A percentile compares a stretch with the other conserved stretches of the same genome.
Conservation (phyloP, 2,113 vertebrate species). For the Elachura formosa region DNA sequence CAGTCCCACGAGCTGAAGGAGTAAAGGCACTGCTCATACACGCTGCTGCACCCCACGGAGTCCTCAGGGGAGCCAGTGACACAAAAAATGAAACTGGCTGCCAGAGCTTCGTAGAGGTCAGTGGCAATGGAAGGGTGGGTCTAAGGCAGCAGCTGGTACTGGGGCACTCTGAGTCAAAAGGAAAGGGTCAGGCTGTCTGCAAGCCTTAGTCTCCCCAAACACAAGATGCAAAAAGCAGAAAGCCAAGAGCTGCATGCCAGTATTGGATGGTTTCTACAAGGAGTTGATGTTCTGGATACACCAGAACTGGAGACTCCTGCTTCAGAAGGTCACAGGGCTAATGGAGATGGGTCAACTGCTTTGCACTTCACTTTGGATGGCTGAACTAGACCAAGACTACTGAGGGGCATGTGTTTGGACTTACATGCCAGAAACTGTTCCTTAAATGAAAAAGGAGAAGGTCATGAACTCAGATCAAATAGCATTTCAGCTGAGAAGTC, state of each 20-base stretch:
- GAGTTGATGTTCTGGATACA: not conserved
- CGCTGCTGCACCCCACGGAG: not conserved
- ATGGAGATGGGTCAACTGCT: not conserved
- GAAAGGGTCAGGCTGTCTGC: not conserved
- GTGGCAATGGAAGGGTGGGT: not conserved
- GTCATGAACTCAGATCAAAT: not conserved
- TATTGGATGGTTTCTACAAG: not conserved
- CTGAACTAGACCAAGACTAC: not conserved
- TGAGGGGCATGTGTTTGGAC: not conserved
- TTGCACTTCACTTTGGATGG: not conserved
- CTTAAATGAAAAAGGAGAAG: not conserved
- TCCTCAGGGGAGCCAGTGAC: not conserved
- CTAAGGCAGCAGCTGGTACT: not conserved
- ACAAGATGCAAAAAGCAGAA: not conserved
- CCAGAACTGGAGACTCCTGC: rapidly evolving
- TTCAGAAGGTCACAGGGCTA: not conserved
- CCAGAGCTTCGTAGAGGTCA: not conserved
- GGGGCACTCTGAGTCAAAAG: not conserved
- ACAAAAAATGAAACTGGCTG: not conserved
- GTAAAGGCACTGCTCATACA: not conserved
- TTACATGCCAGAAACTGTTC: not conserved
- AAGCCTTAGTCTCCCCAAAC: not conserved
- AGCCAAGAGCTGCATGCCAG: not conserved
- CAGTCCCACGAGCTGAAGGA: not conserved
- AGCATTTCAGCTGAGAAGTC: not conserved